Conservation (phyloP, 1,140 invertebrate species). For the Nebria ingens region DNA sequence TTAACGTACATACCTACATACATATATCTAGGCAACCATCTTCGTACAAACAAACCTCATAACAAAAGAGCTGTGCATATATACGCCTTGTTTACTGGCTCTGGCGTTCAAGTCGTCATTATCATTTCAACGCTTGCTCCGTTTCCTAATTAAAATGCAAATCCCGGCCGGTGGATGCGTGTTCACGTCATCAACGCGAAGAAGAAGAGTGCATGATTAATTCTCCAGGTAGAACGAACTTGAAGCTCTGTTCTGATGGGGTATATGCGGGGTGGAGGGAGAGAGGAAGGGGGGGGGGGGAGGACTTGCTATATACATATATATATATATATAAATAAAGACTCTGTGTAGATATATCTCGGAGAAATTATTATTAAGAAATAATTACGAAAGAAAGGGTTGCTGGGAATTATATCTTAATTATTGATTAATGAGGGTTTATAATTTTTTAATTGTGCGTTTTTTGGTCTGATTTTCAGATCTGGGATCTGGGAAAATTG, state of each 20-base stretch:
- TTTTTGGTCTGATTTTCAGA: constrained; percentile 47
- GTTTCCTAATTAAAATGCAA: constrained; percentile 51
- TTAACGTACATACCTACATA: too few relatives aligned
- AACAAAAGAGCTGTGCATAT: background rate
- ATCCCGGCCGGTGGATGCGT: constrained; percentile 40
- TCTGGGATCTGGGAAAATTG: constrained; percentile 90
- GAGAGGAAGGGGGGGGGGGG: too few relatives aligned
- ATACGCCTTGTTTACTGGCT: background rate
- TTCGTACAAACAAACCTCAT: background rate
- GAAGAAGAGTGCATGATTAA: constrained; percentile 27
- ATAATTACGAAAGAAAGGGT: too few relatives aligned
- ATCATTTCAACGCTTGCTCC: constrained; percentile 48
- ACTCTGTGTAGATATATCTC: too few relatives aligned
- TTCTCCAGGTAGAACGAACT: constrained; percentile 36
- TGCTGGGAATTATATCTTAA: too few relatives aligned
- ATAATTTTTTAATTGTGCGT: constrained; percentile 14
- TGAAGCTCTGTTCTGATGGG: too few relatives aligned
- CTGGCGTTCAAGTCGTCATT: constrained; percentile 38
- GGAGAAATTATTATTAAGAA: too few relatives aligned
- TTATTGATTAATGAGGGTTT: too few relatives aligned
- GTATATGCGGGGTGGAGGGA: too few relatives aligned
- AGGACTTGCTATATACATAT: too few relatives aligned
- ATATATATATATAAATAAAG: too few relatives aligned
- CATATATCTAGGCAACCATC: background rate
- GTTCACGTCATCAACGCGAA: constrained; percentile 30